phyloP scores from a whole-genome alignment of 2,888 invertebrate species.

The Folsomia candida region DNA sequence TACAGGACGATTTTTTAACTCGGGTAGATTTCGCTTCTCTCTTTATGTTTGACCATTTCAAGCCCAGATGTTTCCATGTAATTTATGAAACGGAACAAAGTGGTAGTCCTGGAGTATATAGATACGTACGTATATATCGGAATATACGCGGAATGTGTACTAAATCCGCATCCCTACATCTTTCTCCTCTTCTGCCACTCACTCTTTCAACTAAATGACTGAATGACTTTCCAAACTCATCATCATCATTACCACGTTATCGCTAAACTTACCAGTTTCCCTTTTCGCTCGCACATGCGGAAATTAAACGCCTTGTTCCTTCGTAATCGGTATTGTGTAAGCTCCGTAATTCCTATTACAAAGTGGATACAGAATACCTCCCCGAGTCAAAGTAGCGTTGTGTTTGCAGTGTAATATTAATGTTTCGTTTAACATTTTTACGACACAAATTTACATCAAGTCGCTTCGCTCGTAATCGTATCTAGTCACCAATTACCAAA shows the following conservation, averaged over 20 bases:
- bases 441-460: too few species aligned
- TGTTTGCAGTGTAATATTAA: too few species aligned
- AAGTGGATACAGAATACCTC: too few species aligned
- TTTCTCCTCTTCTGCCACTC: neutral
- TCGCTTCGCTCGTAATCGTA: too few species aligned
- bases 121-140: too few species aligned
- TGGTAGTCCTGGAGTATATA: conserved; percentile 21
- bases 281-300: neutral
- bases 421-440: too few species aligned
- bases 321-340: too few species aligned
- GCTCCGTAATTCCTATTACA: too few species aligned
- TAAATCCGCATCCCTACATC: neutral
- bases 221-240: conserved; percentile 15
- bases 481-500: too few species aligned
- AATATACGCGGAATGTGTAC: too few species aligned
- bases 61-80: conserved; percentile 49
- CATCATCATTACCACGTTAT: conserved; percentile 39
- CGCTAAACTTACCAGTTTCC: neutral
- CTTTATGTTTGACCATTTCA: conserved; percentile 35
- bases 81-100: conserved; percentile 47
- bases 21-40: neutral
- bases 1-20: neutral
- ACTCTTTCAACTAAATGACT: neutral
- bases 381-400: too few species aligned
- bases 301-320: neutral